phyloP scores from a whole-genome alignment of 2,113 vertebrate genomes.

The Noturus placidus region DNA sequence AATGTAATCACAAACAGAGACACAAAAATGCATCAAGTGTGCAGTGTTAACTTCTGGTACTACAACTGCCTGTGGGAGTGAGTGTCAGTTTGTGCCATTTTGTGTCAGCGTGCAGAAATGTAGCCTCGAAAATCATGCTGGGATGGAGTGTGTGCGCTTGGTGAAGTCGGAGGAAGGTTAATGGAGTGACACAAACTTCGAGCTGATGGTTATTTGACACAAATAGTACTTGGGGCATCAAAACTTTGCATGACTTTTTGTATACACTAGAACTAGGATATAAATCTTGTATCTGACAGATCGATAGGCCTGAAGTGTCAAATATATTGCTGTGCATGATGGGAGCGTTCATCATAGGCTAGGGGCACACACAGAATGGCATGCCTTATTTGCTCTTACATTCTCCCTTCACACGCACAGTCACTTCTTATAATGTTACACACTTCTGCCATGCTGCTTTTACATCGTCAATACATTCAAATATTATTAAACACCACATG shows the following conservation, averaged over 20 bases:
- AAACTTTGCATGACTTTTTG: conserved; percentile 25
- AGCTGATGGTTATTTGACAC: conserved; percentile 51
- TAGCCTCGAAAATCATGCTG: conserved; percentile 37
- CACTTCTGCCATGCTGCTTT: conserved; percentile 15
- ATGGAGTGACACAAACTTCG: conserved; percentile 48
- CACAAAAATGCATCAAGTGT: conserved; percentile 28
- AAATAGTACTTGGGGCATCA: conserved; percentile 35
- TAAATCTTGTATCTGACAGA: conserved; percentile 60
- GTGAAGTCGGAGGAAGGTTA: conserved; percentile 54
- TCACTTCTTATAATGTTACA: conserved; percentile 44
- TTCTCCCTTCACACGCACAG: conserved; percentile 29
- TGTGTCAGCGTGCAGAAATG: conserved; percentile 41
- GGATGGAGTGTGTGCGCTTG: conserved; percentile 36
- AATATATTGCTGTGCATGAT: conserved; percentile 58
- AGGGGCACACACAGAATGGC: conserved; percentile 51
- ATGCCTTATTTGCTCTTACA: conserved; percentile 41
- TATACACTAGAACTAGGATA: conserved; percentile 19
- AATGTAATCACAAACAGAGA: conserved; percentile 48
- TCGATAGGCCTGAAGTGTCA: conserved; percentile 60
- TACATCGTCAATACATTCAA: conserved; percentile 50
- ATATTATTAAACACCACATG: conserved; percentile 53
- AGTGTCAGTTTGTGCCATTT: conserved; percentile 42
- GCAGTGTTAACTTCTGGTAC: conserved; percentile 17
- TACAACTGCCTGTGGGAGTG: conserved; percentile 39
- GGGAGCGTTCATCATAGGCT: conserved; percentile 62